phyloP scores from a whole-genome alignment of 2,113 vertebrate genomes.

The Micromys minutus region DNA sequence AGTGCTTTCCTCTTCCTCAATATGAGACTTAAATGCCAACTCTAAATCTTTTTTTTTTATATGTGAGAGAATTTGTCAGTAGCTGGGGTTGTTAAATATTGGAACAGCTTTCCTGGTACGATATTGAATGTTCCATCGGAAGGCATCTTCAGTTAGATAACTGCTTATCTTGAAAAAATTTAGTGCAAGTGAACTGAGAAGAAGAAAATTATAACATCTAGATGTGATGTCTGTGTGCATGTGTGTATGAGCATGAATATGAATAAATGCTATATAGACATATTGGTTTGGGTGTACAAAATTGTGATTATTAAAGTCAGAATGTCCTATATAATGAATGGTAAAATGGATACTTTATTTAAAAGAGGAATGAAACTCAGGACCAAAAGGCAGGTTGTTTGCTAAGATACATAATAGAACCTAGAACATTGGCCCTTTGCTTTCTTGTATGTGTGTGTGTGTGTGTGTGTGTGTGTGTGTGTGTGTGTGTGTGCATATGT shows the following conservation, averaged over 20 bases:
- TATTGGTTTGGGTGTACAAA: not conserved
- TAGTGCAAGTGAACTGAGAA: not conserved
- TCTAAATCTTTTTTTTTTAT: not conserved
- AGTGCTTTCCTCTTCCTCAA: slow-evolving; percentile 16
- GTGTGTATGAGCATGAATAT: not conserved
- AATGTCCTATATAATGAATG: not conserved
- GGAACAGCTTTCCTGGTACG: not conserved
- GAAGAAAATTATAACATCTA: not conserved
- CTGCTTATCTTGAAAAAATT: not conserved
- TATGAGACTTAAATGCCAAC: slow-evolving; percentile 5
- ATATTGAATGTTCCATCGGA: slow-evolving; percentile 9
- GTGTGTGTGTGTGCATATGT: no score
- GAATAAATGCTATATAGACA: not conserved
- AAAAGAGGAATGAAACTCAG: not conserved
- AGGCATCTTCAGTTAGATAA: slow-evolving; percentile 31
- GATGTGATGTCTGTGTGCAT: not conserved
- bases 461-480: no score
- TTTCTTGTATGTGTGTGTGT: not conserved
- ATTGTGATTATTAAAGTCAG: not conserved
- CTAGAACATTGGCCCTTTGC: not conserved
- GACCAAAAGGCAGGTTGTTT: not conserved
- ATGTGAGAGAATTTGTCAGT: slow-evolving; percentile 25
- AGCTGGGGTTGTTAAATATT: not conserved
- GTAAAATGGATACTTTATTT: not conserved
- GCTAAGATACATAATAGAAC: not conserved